phyloP scores from a whole-genome alignment of 2,113 vertebrate genomes.

The Macrotis lagotis region DNA sequence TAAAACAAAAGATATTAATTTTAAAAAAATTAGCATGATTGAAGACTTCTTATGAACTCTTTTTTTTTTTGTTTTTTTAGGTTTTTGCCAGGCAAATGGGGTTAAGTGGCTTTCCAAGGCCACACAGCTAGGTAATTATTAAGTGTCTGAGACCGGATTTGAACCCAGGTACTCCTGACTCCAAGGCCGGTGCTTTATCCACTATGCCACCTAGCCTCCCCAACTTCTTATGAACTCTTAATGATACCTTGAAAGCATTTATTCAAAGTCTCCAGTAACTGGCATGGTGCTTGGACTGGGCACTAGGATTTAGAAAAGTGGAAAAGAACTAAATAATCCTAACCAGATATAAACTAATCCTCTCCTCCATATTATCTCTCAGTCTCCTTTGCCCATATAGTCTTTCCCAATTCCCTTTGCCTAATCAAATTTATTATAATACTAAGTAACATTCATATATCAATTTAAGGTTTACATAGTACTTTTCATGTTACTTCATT shows the following conservation, averaged over 20 bases:
- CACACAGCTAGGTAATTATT: too few relatives aligned
- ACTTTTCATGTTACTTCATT: neutral
- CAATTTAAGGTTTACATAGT: neutral
- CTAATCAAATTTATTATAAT: neutral
- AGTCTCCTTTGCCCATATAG: neutral
- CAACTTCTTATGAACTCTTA: too few relatives aligned
- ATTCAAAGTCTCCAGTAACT: neutral
- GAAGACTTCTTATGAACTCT: neutral
- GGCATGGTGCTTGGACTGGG: neutral
- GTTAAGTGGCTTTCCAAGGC: too few relatives aligned
- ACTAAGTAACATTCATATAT: neutral
- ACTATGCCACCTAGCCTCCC: too few relatives aligned
- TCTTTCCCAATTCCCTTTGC: neutral
- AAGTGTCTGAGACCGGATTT: too few relatives aligned
- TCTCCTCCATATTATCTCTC: neutral
- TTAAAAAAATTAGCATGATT: neutral
- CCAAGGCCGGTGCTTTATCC: too few relatives aligned
- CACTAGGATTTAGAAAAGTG: neutral
- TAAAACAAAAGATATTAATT: neutral
- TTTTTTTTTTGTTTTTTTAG: too few relatives aligned
- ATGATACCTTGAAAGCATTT: neutral
- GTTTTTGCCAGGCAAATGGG: too few relatives aligned
- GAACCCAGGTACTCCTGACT: too few relatives aligned
- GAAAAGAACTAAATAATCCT: neutral
- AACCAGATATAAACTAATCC: neutral